Conservation (phyloP, 2,888 invertebrate species). For the Heliconius sara region DNA sequence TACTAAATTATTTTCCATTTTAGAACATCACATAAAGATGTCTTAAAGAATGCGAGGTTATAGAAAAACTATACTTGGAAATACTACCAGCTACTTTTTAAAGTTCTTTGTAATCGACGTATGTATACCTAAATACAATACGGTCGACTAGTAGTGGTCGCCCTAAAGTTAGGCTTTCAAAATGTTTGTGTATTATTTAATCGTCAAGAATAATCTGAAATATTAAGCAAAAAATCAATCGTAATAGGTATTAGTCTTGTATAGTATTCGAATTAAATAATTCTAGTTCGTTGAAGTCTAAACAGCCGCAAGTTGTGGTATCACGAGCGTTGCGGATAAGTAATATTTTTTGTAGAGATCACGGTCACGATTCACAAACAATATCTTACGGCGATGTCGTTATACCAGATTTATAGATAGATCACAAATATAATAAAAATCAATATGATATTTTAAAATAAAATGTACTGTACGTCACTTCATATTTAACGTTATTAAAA, state of each 20-base stretch:
- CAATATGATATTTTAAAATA: too few relatives aligned
- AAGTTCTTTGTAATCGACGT: neutral
- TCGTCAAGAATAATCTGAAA: neutral
- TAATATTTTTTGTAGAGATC: conserved; percentile 42
- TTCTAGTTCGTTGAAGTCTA: conserved; percentile 29
- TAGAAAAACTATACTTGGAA: neutral
- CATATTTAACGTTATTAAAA: too few relatives aligned
- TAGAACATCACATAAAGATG: neutral
- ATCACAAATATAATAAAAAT: conserved; percentile 2
- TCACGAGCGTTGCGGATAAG: conserved; percentile 41
- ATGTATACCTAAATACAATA: neutral
- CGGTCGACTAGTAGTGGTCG: too few relatives aligned
- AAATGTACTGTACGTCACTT: too few relatives aligned
- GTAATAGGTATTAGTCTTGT: conserved; percentile 24
- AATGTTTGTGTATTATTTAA: too few relatives aligned
- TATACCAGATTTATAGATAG: conserved; percentile 1
- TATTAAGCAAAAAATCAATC: conserved; percentile 16
- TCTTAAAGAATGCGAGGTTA: neutral
- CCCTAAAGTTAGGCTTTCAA: too few relatives aligned
- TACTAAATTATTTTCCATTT: neutral
- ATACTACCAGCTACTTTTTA: neutral
- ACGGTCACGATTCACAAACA: conserved; percentile 42
- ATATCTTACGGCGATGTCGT: conserved; percentile 30
- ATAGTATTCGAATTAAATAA: conserved; percentile 28
- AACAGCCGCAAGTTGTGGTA: conserved; percentile 35